These are phyloP conservation scores for Muscicapa adusta DNA, from an alignment of 2,113 vertebrate species.

Conservation along the genomic window DNA sequence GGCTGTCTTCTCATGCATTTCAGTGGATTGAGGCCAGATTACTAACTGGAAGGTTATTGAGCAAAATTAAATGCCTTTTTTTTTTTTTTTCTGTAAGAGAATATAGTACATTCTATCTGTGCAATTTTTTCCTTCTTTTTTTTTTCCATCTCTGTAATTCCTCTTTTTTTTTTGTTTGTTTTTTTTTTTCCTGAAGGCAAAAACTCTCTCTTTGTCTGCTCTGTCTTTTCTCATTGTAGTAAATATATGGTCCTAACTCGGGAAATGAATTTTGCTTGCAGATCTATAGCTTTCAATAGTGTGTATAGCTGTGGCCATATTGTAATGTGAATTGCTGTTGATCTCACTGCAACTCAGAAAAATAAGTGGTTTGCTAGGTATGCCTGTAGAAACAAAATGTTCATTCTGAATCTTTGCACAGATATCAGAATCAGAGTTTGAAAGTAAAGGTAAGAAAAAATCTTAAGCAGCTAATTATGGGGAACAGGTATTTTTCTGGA, in stretches of 20 bases:
- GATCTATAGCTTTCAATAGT: background rate
- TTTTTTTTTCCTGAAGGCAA: background rate
- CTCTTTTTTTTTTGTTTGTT: background rate
- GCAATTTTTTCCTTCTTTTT: background rate
- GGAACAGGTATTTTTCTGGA: constrained; percentile 39
- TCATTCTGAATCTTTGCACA: background rate
- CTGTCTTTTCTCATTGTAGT: background rate
- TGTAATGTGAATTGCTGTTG: constrained; percentile 16
- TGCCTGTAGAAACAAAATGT: background rate
- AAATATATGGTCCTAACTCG: background rate
- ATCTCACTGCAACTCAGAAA: background rate
- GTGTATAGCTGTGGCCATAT: background rate
- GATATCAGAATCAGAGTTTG: background rate
- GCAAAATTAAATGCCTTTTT: background rate
- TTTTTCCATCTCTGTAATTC: background rate
- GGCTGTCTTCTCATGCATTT: constrained; percentile 9
- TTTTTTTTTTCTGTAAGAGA: background rate
- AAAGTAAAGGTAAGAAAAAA: background rate
- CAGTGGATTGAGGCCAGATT: background rate
- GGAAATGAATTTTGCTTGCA: constrained; percentile 41
- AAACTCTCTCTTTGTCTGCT: background rate
- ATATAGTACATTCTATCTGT: background rate
- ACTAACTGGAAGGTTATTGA: background rate
- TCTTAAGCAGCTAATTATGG: background rate
- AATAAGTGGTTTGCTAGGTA: background rate